Percentiles rank a stretch among this genome's conserved stretches.
Evolutionary conservation across 2,797 vertebrate genomes (phyloP).

Genomic region (Meriones psammophilus): DNA sequence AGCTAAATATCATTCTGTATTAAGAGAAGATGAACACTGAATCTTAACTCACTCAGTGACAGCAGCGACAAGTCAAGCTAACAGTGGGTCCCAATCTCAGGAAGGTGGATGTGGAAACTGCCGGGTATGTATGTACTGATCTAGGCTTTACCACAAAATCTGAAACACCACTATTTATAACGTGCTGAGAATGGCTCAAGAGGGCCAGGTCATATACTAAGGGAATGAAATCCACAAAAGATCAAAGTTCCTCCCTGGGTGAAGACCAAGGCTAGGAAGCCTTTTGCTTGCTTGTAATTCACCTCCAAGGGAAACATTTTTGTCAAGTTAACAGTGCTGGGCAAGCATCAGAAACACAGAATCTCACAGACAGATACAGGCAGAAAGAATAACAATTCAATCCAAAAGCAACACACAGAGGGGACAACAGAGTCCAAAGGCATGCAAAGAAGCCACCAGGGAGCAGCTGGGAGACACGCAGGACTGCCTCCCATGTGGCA

Average conservation of each 20-base stretch:
- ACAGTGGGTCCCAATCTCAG: background rate
- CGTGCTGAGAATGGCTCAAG: background rate
- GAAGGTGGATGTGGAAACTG: background rate
- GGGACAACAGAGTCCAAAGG: slow-evolving; percentile 85
- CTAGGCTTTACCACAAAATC: slow-evolving; percentile 22
- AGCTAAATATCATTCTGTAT: background rate
- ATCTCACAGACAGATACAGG: slow-evolving; percentile 87
- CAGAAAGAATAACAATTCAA: slow-evolving; percentile 86
- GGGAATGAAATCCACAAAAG: background rate
- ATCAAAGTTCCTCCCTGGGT: slow-evolving; percentile 4
- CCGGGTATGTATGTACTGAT: background rate
- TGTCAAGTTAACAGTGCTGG: slow-evolving; percentile 73
- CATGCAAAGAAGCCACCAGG: slow-evolving; percentile 89
- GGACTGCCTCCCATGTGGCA: slow-evolving; percentile 86
- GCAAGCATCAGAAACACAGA: slow-evolving; percentile 86
- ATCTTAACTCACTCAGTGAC: background rate
- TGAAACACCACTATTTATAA: slow-evolving; percentile 39
- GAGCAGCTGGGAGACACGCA: slow-evolving; percentile 84
- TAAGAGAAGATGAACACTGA: slow-evolving; percentile 17
- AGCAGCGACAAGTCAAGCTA: slow-evolving; percentile 18
- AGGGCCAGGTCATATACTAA: slow-evolving; percentile 5
- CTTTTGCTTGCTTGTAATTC: slow-evolving; percentile 32
- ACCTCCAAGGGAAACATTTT: slow-evolving; percentile 74
- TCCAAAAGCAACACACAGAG: slow-evolving; percentile 86
- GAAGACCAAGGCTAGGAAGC: background rate